Percentiles rank a stretch among this genome's conserved stretches.
Evolutionary conservation across 53 echinoderm and acorn worm species (phyloP).

Genomic region (Actinopyga echinites): DNA sequence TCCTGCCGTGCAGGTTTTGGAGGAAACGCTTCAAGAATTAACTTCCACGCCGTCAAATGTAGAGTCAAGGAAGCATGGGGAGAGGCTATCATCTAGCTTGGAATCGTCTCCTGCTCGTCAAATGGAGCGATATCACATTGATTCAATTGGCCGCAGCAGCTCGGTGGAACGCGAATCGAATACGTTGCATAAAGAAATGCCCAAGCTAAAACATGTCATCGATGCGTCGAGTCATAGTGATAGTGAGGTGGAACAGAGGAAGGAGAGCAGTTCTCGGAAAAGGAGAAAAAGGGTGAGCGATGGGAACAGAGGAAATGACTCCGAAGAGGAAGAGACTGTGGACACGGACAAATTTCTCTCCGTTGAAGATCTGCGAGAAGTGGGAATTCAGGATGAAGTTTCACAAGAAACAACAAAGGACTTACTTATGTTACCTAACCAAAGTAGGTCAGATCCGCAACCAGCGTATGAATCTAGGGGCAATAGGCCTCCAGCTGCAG

Average conservation of each 20-base stretch:
- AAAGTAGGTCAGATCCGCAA: slow-evolving; percentile 30
- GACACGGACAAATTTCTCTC: slow-evolving; percentile 75
- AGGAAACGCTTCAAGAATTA: slow-evolving; percentile 12
- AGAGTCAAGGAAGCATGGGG: background rate
- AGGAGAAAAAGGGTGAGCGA: slow-evolving; percentile 17
- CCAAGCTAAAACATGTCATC: slow-evolving; percentile 1
- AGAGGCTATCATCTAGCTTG: slow-evolving; percentile 4
- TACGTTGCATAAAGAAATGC: background rate
- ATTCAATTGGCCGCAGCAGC: background rate
- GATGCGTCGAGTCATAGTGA: slow-evolving; percentile 74
- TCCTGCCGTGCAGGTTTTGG: slow-evolving; percentile 13
- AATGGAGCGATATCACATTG: background rate
- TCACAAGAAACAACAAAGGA: slow-evolving; percentile 6
- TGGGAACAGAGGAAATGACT: background rate
- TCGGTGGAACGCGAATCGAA: slow-evolving; percentile 13
- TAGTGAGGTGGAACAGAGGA: slow-evolving; percentile 74
- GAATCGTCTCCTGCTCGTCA: slow-evolving; percentile 26
- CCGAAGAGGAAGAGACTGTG: slow-evolving; percentile 12
- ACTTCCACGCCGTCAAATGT: background rate
- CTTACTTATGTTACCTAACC: background rate
- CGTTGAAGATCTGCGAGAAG: slow-evolving; percentile 87
- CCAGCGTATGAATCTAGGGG: slow-evolving; percentile 60
- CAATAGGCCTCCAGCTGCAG: slow-evolving; percentile 53
- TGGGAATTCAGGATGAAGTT: slow-evolving; percentile 62
- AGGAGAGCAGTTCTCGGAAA: slow-evolving; percentile 34